Evolutionary conservation across 1,140 invertebrate species (phyloP), one percentile per base, ranked within the genome.

Genomic region (Cydia splendana): DNA sequence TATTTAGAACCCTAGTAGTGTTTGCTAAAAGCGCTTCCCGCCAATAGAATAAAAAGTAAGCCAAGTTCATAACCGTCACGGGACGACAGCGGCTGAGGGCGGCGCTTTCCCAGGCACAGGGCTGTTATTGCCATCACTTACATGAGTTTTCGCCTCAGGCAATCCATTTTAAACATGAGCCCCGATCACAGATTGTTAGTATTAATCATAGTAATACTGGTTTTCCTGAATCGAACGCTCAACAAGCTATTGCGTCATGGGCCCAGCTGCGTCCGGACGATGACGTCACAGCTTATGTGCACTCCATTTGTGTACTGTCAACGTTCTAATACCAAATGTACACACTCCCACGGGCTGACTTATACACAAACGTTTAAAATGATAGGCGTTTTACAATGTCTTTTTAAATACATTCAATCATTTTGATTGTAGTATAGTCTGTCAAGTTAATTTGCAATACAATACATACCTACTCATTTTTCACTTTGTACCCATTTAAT

Each of bases 31-130:
- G 20, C 20, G 5, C 57, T 62, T 62, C 18, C 65, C 15, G n/a
- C 30, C 67, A 71, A 71, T 38, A 71, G 67, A 80, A 79, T 80
- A 78, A 84, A 81, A 82, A 80, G 82, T 84, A 77, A 81, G 83
- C 76, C 79, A 86, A 83, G 81, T 82, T 86, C 75, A 84, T 84
- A 83, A 83, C 80, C 81, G 81, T 78, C 78, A 79, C 81, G 78
- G 80, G 84, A 85, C 82, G 78, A 81, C 82, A 82, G 82, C 78
- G 76, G 75, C 79, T 76, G 82, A 76, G 82, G 82, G 83, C 80
- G 84, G 65, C 81, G 79, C 78, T 86, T 87, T 90, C 86, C 86
- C 88, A 88, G 84, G 83, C 81, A 76, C 65, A 75, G 80, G 74
- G 74, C 53, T 75, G 75, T 45, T 18, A 48, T 28, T 65, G 48